phyloP scores from a whole-genome alignment of 2,113 vertebrate species.

The Neopipo cinnamomea region DNA sequence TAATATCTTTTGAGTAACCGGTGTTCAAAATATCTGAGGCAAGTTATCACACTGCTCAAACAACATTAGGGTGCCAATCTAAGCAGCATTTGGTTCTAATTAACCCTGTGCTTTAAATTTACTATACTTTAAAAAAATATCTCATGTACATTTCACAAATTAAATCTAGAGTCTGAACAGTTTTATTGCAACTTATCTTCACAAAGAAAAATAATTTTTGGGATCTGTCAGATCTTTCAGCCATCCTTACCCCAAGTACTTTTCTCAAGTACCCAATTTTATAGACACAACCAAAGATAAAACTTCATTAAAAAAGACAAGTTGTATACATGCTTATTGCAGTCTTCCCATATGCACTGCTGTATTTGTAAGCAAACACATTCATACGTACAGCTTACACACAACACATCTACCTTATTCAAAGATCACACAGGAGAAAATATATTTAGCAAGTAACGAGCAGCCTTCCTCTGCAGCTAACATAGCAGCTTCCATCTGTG shows the following conservation, averaged over 20 bases:
- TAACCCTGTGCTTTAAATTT: not conserved
- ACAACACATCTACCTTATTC: not conserved
- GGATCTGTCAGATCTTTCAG: not conserved
- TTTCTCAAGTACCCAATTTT: not conserved
- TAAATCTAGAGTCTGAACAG: not conserved
- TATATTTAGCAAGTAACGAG: slow-evolving; percentile 36
- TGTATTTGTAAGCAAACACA: not conserved
- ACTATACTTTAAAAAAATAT: not conserved
- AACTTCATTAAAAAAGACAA: not conserved
- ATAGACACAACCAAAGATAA: not conserved
- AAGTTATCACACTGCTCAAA: not conserved
- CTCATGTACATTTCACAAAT: not conserved
- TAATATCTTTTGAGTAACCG: not conserved
- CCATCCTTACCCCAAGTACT: not conserved
- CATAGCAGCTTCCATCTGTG: slow-evolving; percentile 50
- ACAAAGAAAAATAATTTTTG: not conserved
- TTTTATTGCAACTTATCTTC: not conserved
- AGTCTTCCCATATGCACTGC: not conserved
- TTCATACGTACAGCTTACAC: not conserved
- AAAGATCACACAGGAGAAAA: slow-evolving; percentile 17
- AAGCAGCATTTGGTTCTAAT: slow-evolving; percentile 26
- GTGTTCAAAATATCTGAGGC: not conserved
- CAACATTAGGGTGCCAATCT: not conserved
- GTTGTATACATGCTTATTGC: not conserved
- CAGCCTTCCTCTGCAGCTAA: slow-evolving; percentile 1